phyloP scores from a whole-genome alignment of 2,888 invertebrate genomes.

The Lumbricus terrestris region DNA sequence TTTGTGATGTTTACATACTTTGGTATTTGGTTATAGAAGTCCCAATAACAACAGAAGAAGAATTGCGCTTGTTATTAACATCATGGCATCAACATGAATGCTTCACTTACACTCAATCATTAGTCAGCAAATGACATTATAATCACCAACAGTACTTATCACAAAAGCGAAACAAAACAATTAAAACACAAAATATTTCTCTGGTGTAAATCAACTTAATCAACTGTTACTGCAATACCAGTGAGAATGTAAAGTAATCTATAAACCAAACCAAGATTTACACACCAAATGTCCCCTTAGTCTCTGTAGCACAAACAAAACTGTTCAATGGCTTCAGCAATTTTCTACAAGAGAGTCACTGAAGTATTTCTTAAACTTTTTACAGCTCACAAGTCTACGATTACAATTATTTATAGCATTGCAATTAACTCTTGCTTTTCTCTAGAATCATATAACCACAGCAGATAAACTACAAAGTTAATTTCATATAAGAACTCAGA shows the following conservation, averaged over 20 bases:
- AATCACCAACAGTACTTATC: neutral
- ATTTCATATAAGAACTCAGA: neutral
- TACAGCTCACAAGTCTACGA: neutral
- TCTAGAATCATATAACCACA: neutral
- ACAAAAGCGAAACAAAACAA: neutral
- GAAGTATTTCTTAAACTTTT: neutral
- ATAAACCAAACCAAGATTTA: neutral
- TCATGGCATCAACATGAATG: neutral
- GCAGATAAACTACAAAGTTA: neutral
- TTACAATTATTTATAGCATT: too few relatives aligned
- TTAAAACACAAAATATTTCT: neutral
- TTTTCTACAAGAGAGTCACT: neutral
- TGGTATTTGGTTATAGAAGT: too few relatives aligned
- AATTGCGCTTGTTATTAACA: neutral
- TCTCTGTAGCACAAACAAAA: neutral
- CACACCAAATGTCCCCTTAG: neutral
- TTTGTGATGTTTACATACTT: too few relatives aligned
- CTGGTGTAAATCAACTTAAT: neutral
- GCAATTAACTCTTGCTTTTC: neutral
- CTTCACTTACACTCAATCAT: neutral
- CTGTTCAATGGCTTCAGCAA: neutral
- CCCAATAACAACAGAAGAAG: neutral
- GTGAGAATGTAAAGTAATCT: neutral
- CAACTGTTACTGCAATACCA: neutral
- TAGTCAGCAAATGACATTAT: neutral